Percentiles rank a stretch among this genome's conserved stretches.
These are phyloP conservation scores for Parazoanthus swiftii DNA, from an alignment of 92 coral and sea anemone species.

Conservation along the genomic window DNA sequence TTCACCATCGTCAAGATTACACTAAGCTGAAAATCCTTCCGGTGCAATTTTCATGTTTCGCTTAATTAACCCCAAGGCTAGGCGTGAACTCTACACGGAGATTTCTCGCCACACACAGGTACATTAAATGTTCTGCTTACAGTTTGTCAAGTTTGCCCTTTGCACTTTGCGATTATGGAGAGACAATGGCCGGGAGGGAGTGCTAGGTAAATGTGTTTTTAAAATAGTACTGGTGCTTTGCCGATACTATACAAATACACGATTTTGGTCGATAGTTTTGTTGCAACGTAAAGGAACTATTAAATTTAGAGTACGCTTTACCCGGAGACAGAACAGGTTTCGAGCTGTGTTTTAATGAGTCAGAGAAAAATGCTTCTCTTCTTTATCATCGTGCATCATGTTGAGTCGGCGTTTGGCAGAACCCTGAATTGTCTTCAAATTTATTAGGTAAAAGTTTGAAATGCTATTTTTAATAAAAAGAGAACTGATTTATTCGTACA, in stretches of 20 bases:
- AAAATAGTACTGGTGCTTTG: no score
- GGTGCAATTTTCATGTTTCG: background rate
- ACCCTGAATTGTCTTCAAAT: background rate
- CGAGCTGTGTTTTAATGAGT: no score
- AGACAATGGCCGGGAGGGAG: background rate
- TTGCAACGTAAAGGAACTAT: no score
- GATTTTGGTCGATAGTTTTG: no score
- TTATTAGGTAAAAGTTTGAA: background rate
- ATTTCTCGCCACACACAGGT: background rate
- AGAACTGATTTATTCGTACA: background rate
- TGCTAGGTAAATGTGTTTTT: background rate
- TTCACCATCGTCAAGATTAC: background rate
- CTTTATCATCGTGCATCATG: background rate
- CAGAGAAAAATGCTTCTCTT: no score
- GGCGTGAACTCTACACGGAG: background rate
- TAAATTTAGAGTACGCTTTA: no score
- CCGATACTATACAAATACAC: no score
- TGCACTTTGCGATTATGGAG: background rate
- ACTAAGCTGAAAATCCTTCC: background rate
- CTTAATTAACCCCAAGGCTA: background rate
- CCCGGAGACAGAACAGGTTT: no score
- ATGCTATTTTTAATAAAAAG: background rate
- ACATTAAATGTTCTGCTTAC: background rate
- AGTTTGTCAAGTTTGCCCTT: background rate
- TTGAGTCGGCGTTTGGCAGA: no score